These are phyloP conservation scores for Hippocampus barbouri DNA, from an alignment of 2,113 vertebrate genomes.

Conservation along the genomic window DNA sequence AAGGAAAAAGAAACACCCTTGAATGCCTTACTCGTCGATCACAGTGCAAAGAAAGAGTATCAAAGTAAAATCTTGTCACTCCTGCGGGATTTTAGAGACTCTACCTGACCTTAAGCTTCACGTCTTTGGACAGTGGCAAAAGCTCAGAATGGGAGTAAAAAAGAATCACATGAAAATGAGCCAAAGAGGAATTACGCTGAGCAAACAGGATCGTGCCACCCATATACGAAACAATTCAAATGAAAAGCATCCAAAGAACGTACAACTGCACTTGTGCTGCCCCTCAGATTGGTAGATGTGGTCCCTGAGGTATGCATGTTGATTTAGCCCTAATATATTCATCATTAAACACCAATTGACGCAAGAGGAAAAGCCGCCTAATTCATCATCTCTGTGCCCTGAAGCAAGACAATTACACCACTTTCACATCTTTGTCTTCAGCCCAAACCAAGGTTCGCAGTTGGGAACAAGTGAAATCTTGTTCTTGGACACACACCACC, in stretches of 20 bases:
- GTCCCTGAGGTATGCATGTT: constrained; percentile 64
- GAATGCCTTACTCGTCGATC: constrained; percentile 16
- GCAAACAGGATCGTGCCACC: neutral
- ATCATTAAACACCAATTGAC: constrained; percentile 72
- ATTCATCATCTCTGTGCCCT: constrained; percentile 64
- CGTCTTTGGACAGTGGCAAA: constrained; percentile 16
- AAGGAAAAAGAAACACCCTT: constrained; percentile 29
- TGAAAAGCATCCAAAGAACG: constrained; percentile 46
- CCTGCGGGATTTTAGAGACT: constrained; percentile 32
- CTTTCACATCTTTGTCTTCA: constrained; percentile 63
- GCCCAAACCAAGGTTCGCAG: constrained; percentile 62
- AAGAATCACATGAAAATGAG: constrained; percentile 21
- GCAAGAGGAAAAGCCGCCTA: constrained; percentile 59
- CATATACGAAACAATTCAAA: constrained; percentile 15
- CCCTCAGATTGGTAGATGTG: constrained; percentile 53
- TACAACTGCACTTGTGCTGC: constrained; percentile 33
- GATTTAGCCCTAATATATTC: constrained; percentile 72
- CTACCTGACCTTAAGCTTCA: constrained; percentile 29
- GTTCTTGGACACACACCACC: constrained; percentile 25
- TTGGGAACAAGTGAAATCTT: constrained; percentile 54
- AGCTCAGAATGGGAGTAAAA: constrained; percentile 15
- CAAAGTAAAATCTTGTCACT: constrained; percentile 22
- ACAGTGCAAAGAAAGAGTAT: constrained; percentile 35
- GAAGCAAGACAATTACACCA: constrained; percentile 66
- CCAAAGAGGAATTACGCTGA: neutral